phyloP scores from a whole-genome alignment of 2,113 vertebrate species.

The zebrafish (Danio rerio) region GRCz12tu NC_133195.1:22700001-22700500 shows the following conservation, averaged over 20 bases:
- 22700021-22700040: too few species aligned
- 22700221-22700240: conserved; percentile 2
- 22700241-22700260: not conserved
- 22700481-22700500: conserved; percentile 43
- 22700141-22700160: too few species aligned
- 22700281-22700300: conserved; percentile 50
- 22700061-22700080: too few species aligned
- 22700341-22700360: conserved; percentile 17
- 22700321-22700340: conserved; percentile 42
- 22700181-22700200: not conserved
- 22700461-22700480: conserved; percentile 27
- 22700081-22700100: too few species aligned
- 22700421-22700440: conserved; percentile 28
- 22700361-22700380: conserved; percentile 31
- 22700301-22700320: conserved; percentile 39
- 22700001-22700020: too few species aligned
- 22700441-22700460: conserved; percentile 28
- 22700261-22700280: conserved; percentile 34
- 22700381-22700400: conserved; percentile 46
- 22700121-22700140: too few species aligned
- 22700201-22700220: not conserved
- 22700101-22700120: too few species aligned
- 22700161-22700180: too few species aligned
- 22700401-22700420: conserved; percentile 47
- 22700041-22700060: too few species aligned